Percentiles rank a stretch among this genome's conserved stretches.
These are phyloP conservation scores for Philonicus albiceps DNA, from an alignment of 2,888 invertebrate genomes.

Conservation along the genomic window DNA sequence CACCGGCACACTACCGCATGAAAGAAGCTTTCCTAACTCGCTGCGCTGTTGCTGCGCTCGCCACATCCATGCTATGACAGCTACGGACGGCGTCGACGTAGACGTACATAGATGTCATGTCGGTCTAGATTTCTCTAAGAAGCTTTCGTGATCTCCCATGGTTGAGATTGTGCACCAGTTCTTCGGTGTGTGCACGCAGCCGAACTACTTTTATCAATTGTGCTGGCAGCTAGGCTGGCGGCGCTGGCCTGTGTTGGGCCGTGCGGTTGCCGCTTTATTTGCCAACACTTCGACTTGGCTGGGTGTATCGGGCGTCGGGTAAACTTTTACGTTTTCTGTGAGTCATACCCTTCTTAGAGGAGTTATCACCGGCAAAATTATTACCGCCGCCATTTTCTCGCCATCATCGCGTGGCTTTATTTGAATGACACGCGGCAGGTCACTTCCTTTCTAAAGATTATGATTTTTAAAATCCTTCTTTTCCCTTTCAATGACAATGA, in stretches of 20 bases:
- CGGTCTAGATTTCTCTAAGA: conserved; percentile 2
- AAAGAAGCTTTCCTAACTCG: neutral
- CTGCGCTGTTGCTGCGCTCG: neutral
- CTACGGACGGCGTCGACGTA: neutral
- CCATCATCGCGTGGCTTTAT: conserved; percentile 22
- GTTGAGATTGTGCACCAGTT: neutral
- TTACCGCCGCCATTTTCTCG: conserved; percentile 37
- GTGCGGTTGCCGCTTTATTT: neutral
- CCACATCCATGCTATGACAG: neutral
- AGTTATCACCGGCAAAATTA: conserved; percentile 36
- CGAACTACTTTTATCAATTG: neutral
- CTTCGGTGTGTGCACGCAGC: neutral
- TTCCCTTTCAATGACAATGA: neutral
- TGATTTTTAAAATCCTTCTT: neutral
- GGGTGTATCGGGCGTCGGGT: neutral
- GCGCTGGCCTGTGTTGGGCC: neutral
- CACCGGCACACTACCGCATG: neutral
- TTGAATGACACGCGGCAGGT: conserved; percentile 1
- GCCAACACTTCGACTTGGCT: neutral
- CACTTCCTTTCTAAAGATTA: neutral
- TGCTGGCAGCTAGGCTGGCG: neutral
- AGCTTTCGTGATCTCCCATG: neutral
- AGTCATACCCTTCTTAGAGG: conserved; percentile 5
- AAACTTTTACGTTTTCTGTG: conserved; percentile 12
- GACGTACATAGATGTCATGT: neutral